Evolutionary conservation across 2,113 vertebrate genomes (phyloP), one percentile per base, ranked within the genome.

Genomic region (Thalassoma bifasciatum): DNA sequence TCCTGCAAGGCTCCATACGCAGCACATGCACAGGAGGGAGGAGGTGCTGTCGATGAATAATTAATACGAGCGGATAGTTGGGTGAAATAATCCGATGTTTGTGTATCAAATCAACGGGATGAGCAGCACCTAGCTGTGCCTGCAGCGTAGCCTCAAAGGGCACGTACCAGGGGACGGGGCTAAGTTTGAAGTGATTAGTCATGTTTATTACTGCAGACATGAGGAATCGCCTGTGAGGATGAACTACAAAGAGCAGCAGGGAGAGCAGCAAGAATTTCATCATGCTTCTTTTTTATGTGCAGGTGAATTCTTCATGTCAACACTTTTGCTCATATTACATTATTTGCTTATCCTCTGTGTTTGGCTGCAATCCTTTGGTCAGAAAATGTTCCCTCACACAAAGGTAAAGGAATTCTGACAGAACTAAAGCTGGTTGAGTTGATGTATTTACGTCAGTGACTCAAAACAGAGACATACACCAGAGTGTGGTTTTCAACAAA

Each of bases 181-280:
- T 91, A 93, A 90, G 88, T 94, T 95, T 92, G 89, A 89, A 93
- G 92, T 91, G 93, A 96, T 97, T 95, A 95, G 94, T 96, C 94
- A 95, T 92, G 94, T 94, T 96, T 95, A 95, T 96, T 95, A 94
- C 89, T 91, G 77, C 91, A 94, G 92, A 96, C 95, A 94, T 94
- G 92, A 92, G 94, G 88, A 79, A 94, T 94, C 90, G 95, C 91
- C 44, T 85, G 53, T 81, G 93, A 92, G 92, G 88, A 86, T 67
- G 67, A 85, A 75, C 83, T 79, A 88, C 89, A 92, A 92, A 93
- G 90, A 89, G 89, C 80, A 86, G 52, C 52, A 63, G 24, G 66
- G 17, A 69, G 85, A 76, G 88, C 89, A 80, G 93, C 88, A 85
- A 81, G 78, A 68, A 83, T 89, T 93, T 94, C 92, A 91, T 94